Evolutionary conservation across 1,140 invertebrate genomes (phyloP).

Genomic region (Scaptodrosophila lebanonensis): DNA sequence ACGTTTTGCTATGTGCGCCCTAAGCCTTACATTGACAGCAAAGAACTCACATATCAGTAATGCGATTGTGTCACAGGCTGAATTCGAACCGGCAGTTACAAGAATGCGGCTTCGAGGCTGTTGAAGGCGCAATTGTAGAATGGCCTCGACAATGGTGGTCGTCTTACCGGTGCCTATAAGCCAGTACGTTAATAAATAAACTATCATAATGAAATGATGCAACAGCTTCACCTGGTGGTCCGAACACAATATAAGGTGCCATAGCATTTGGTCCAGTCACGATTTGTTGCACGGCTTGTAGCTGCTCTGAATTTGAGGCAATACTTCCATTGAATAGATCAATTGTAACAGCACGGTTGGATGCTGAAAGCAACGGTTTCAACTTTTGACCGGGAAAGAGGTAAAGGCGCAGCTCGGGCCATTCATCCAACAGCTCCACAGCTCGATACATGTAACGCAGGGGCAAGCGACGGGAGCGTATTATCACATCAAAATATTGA

Average conservation of each 20-base stretch:
- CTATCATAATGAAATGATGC: neutral
- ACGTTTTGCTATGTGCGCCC: conserved; percentile 64
- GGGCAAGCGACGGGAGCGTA: conserved; percentile 47
- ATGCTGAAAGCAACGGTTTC: neutral
- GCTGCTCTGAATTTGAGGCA: conserved; percentile 45
- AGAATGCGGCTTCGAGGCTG: conserved; percentile 79
- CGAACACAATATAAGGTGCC: conserved; percentile 63
- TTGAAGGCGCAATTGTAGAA: conserved; percentile 78
- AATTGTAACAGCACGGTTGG: neutral
- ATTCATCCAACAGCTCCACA: conserved; percentile 39
- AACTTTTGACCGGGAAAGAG: conserved; percentile 42
- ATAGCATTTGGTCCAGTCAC: conserved; percentile 43
- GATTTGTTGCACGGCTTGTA: conserved; percentile 56
- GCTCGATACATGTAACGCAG: conserved; percentile 54
- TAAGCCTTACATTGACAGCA: conserved; percentile 43
- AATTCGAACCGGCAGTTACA: conserved; percentile 87
- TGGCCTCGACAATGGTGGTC: conserved; percentile 86
- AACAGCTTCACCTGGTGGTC: conserved; percentile 54
- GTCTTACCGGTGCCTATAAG: conserved; percentile 85
- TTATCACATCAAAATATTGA: conserved; percentile 34
- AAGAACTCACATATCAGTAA: conserved; percentile 78
- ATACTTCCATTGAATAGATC: conserved; percentile 44
- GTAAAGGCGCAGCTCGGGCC: conserved; percentile 39
- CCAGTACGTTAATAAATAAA: neutral
- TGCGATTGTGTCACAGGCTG: conserved; percentile 85